Evolutionary conservation across 2,113 vertebrate species (phyloP).

Genomic region (Lepus europaeus): DNA sequence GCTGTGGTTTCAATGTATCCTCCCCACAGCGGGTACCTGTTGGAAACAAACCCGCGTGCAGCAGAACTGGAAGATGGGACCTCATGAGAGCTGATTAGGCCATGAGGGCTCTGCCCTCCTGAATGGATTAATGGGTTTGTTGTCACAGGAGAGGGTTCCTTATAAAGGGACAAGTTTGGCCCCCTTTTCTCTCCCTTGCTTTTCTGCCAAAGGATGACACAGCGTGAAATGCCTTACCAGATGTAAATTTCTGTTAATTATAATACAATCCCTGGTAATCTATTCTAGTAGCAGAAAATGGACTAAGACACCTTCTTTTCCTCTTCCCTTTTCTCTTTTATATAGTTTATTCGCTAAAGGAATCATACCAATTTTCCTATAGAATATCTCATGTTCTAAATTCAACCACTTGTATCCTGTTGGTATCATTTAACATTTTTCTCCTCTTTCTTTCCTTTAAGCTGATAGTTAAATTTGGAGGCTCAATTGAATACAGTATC

Average conservation of each 20-base stretch:
- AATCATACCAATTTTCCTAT: not conserved
- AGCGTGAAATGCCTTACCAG: not conserved
- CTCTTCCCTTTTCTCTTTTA: not conserved
- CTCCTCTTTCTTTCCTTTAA: conserved; percentile 50
- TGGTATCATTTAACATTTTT: conserved; percentile 56
- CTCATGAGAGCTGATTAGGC: not conserved
- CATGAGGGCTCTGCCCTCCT: not conserved
- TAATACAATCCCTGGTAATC: not conserved
- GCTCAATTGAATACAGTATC: conserved; percentile 13
- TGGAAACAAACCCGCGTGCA: not conserved
- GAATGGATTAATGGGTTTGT: not conserved
- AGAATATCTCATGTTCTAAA: conserved; percentile 36
- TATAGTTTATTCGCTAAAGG: conserved; percentile 2
- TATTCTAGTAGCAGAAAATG: not conserved
- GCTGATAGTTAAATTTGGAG: not conserved
- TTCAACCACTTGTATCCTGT: conserved; percentile 12
- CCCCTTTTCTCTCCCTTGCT: not conserved
- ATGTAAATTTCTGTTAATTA: not conserved
- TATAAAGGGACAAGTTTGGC: not conserved
- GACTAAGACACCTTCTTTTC: not conserved
- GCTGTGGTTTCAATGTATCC: not conserved
- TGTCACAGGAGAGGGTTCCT: not conserved
- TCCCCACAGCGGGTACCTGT: not conserved
- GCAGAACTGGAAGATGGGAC: not conserved
- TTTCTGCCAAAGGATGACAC: not conserved